Percentiles rank a stretch among this genome's conserved stretches.
Evolutionary conservation across 2,113 vertebrate species (phyloP).

Genomic region (Enhydra lutris): DNA sequence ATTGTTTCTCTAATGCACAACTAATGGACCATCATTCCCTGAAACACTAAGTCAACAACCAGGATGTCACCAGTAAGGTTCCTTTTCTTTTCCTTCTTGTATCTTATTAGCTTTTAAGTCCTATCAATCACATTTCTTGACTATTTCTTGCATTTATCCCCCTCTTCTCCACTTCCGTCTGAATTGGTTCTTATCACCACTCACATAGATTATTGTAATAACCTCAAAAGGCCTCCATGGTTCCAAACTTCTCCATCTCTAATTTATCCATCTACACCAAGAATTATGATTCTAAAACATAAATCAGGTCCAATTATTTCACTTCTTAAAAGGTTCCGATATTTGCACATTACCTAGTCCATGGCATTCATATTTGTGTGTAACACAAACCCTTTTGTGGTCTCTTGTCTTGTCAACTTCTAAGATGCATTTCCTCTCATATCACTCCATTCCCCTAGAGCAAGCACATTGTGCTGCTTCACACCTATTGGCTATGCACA

Average conservation of each 20-base stretch:
- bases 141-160: neutral
- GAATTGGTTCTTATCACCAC: neutral
- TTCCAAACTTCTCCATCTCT: neutral
- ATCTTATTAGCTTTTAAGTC: neutral
- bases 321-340: neutral
- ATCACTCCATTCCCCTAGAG: neutral
- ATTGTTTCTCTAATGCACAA: neutral
- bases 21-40: neutral
- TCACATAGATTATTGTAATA: neutral
- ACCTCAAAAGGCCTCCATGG: neutral
- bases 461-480: neutral
- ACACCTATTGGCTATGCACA: neutral
- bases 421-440: no score
- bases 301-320: neutral
- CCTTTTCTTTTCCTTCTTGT: neutral
- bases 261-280: neutral
- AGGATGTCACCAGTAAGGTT: neutral
- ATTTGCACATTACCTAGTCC: neutral
- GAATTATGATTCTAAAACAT: neutral
- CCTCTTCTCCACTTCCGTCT: neutral
- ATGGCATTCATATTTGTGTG: neutral
- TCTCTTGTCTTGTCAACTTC: neutral
- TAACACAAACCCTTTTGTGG: neutral
- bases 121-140: neutral
- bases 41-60: neutral